Evolutionary conservation across 1,140 invertebrate species (phyloP).

Genomic region (Tetramorium alpestre): DNA sequence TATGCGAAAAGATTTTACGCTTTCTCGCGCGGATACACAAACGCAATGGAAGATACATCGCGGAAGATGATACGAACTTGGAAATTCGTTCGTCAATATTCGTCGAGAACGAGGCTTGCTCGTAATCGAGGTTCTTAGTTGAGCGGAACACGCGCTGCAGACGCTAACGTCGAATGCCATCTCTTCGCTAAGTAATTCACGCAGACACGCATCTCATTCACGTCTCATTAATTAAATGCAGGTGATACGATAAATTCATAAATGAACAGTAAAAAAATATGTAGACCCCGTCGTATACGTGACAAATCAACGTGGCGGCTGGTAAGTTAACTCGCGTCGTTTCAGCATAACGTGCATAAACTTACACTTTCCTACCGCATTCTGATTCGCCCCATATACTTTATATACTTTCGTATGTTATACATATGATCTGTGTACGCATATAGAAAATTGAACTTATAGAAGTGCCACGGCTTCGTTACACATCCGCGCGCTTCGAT

Average conservation of each 20-base stretch:
- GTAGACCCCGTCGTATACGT: constrained; percentile 17
- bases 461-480: constrained; percentile 54
- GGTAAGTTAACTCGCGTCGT: neutral
- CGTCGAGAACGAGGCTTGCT: constrained; percentile 10
- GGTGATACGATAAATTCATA: constrained; percentile 59
- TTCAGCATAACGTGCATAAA: neutral
- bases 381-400: constrained; percentile 19
- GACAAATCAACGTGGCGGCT: constrained; percentile 11
- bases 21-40: constrained; percentile 16
- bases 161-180: constrained; percentile 4
- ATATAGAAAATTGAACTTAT: constrained; percentile 64
- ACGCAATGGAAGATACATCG: constrained; percentile 78
- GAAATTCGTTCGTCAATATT: constrained; percentile 38
- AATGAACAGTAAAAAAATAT: constrained; percentile 66
- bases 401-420: constrained; percentile 57
- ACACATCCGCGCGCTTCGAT: neutral
- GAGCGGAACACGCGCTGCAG: constrained; percentile 9
- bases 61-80: constrained; percentile 68
- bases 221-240: constrained; percentile 65
- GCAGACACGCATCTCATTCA: constrained; percentile 39
- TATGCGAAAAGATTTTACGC: constrained; percentile 22
- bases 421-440: constrained; percentile 21
- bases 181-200: constrained; percentile 15
- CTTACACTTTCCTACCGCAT: neutral
- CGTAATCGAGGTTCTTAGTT: neutral